Evolutionary conservation across 2,888 invertebrate species (phyloP), one percentile per base, ranked within the genome.

Genomic region (Anodontia alba): DNA sequence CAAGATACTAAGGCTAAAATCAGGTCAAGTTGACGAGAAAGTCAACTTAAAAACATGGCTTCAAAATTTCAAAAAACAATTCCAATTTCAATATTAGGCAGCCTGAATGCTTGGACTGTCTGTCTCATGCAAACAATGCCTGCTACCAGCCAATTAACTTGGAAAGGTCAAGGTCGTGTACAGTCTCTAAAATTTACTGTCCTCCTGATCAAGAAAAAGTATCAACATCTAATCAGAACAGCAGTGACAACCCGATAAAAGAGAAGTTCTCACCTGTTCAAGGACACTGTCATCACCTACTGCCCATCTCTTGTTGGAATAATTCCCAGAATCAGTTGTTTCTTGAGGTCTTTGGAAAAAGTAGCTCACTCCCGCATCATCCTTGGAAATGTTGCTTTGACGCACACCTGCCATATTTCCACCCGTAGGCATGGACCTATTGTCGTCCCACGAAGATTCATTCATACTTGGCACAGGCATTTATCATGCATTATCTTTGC

Each of bases 291-390:
- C 98, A 95, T 98, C 98, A 81, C 97, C 98, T 81, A 97, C 96
- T 49, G 97, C 97, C 98, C 98, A 98, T 86, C 95, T 91, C 49
- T 91, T 96, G 62, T 83, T 89, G 73, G 95, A 92, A 73, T 89
- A 91, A 78, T 89, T 94, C 71, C 92, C 93, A 94, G 97, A 96
- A 94, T 98, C 98, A 76, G 96, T 96, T 94, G 98, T 98, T 87
- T 96, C 96, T 88, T 97, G 97, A 84, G 97, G 96, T 88, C 97
- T 95, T 94, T 98, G 98, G 94, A 97, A 98, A 89, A 98, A 97
- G 95, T 98, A 98, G 92, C 98, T 97, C 90, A 98, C 98, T 94
- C 97, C 97, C 86, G 98, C 98, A 96, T 98, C 98, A 95, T 98
- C 98, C 95, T 97, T 97, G 86, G 97, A 95, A 76, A 88, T 86